Percentiles rank a stretch among this genome's conserved stretches.
Evolutionary conservation across 2,113 vertebrate species (phyloP).

Genomic region (Nothocercus nigrocapillus): DNA sequence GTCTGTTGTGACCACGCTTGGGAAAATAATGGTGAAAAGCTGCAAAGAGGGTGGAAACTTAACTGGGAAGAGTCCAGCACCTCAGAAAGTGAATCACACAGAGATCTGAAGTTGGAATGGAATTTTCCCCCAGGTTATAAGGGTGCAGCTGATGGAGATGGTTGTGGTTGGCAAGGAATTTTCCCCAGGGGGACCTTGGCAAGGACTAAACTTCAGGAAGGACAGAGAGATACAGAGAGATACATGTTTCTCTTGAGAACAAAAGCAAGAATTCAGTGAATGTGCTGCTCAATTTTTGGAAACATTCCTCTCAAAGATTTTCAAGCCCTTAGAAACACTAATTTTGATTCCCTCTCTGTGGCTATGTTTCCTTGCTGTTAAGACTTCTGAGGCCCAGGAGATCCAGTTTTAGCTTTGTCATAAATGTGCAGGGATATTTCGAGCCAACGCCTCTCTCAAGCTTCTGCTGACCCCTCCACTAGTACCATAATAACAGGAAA

Average conservation of each 20-base stretch:
- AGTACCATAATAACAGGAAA: neutral
- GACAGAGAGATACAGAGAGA: neutral
- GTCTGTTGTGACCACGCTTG: neutral
- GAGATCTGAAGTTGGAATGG: neutral
- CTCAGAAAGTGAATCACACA: neutral
- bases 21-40: neutral
- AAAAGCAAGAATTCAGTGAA: neutral
- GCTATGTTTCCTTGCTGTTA: neutral
- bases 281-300: neutral
- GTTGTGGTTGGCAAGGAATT: constrained; percentile 1
- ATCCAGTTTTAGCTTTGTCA: neutral
- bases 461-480: neutral
- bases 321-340: neutral
- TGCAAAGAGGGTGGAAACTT: neutral
- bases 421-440: fast-evolving
- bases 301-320: neutral
- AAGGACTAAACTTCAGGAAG: neutral
- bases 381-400: neutral
- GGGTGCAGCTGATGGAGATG: neutral
- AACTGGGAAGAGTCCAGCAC: neutral
- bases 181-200: neutral
- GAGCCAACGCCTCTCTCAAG: neutral
- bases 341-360: neutral
- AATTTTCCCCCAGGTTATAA: neutral
- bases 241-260: neutral